A percentile compares a stretch with the other conserved stretches of the same genome.
Evolutionary conservation across 1,140 invertebrate species (phyloP).

Genomic region (Atopsyche davidsoni): DNA sequence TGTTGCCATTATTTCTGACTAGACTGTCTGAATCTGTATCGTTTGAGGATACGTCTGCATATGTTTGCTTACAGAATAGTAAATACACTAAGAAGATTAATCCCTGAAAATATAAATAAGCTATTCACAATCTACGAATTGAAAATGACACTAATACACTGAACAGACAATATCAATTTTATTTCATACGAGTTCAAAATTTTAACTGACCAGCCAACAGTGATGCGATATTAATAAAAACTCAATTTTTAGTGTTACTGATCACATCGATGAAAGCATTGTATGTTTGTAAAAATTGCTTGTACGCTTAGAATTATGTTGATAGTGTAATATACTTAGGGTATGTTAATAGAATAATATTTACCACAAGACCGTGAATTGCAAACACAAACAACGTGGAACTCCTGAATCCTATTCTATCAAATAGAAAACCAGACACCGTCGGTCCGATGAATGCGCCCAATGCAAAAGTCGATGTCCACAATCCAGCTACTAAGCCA

Average conservation of each 20-base stretch:
- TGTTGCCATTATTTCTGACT: constrained; percentile 13
- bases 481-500: constrained; percentile 75
- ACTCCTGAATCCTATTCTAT: constrained; percentile 64
- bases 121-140: no score
- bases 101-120: constrained; percentile 15
- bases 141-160: no score
- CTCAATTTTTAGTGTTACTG: no score
- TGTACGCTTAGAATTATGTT: no score
- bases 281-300: no score
- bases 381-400: constrained; percentile 67
- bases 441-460: constrained; percentile 81
- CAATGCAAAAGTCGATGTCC: constrained; percentile 79
- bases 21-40: constrained; percentile 2
- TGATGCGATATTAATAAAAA: no score
- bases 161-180: no score
- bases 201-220: no score
- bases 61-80: constrained; percentile 7
- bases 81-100: constrained; percentile 21
- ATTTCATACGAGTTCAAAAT: no score
- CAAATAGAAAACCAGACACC: constrained; percentile 67
- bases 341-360: constrained; percentile 31
- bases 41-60: constrained; percentile 8
- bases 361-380: constrained; percentile 60
- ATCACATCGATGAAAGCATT: no score
- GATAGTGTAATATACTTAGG: no score